Percentiles rank a stretch among this genome's conserved stretches.
Evolutionary conservation across 2,113 vertebrate genomes (phyloP).

Genomic region (Lagopus muta): DNA sequence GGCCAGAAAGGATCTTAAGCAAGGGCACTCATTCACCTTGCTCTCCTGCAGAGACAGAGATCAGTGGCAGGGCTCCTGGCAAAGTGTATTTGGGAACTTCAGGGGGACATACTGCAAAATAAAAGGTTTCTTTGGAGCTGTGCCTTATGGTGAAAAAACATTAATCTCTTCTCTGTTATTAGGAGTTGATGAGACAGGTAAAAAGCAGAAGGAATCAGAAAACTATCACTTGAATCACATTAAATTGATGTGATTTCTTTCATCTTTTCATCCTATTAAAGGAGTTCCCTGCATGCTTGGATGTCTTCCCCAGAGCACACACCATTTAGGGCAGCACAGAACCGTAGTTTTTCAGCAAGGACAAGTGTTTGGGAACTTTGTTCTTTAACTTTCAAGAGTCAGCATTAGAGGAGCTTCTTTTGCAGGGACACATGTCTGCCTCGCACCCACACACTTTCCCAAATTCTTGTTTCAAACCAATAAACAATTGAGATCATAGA

Average conservation of each 20-base stretch:
- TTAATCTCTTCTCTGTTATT: not conserved
- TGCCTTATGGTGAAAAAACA: not conserved
- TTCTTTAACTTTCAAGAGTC: not conserved
- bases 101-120: not conserved
- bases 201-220: slow-evolving; percentile 27
- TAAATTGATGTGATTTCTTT: slow-evolving; percentile 23
- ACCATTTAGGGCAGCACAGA: not conserved
- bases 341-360: not conserved
- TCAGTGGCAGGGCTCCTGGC: not conserved
- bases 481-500: not conserved
- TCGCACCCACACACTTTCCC: not conserved
- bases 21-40: slow-evolving; percentile 46
- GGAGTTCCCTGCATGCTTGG: not conserved
- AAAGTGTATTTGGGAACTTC: slow-evolving; percentile 24
- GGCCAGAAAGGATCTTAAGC: slow-evolving; percentile 42
- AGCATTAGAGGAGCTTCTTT: not conserved
- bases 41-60: not conserved
- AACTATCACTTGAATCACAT: not conserved
- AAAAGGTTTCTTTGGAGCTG: slow-evolving; percentile 3
- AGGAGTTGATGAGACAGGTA: not conserved
- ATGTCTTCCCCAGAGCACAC: not conserved
- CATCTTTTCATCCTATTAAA: not conserved
- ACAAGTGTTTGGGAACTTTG: not conserved
- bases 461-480: not conserved
- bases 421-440: not conserved